Evolutionary conservation across 2,797 vertebrate genomes (phyloP).

Genomic region (Pipistrellus nathusii): DNA sequence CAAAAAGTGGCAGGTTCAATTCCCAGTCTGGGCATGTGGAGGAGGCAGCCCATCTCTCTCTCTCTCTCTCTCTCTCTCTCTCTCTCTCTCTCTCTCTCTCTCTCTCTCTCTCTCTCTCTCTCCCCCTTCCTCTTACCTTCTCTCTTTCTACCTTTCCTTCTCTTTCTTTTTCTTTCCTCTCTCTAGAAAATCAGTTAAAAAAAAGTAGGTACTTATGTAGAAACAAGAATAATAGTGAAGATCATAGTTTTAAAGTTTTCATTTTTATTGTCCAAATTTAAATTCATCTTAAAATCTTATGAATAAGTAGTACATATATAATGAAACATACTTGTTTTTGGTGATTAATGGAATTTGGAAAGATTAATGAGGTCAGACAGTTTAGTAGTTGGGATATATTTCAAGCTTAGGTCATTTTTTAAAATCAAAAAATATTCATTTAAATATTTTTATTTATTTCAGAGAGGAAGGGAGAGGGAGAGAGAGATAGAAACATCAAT

Average conservation of each 20-base stretch:
- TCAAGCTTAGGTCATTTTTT: not conserved
- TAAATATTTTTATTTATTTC: no score
- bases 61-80: not conserved
- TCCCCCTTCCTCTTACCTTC: not conserved
- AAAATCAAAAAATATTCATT: not conserved
- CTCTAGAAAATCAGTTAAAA: not conserved
- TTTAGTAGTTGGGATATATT: not conserved
- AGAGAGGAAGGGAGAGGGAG: no score
- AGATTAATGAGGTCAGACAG: not conserved
- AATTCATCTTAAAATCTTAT: slow-evolving; percentile 18
- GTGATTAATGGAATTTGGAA: not conserved
- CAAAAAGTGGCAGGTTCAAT: not conserved
- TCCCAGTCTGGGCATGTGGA: not conserved
- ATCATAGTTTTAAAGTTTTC: not conserved
- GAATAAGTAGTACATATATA: not conserved
- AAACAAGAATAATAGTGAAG: not conserved
- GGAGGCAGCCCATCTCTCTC: no score
- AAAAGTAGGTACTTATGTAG: not conserved
- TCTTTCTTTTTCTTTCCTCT: not conserved
- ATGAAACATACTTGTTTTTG: not conserved
- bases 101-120: no score
- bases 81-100: not conserved
- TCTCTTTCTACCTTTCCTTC: not conserved
- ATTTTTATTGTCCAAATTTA: not conserved
- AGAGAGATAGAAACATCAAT: no score